These are phyloP conservation scores for Dasysyrphus albostriatus DNA, from an alignment of 2,888 invertebrate species.

Conservation along the genomic window DNA sequence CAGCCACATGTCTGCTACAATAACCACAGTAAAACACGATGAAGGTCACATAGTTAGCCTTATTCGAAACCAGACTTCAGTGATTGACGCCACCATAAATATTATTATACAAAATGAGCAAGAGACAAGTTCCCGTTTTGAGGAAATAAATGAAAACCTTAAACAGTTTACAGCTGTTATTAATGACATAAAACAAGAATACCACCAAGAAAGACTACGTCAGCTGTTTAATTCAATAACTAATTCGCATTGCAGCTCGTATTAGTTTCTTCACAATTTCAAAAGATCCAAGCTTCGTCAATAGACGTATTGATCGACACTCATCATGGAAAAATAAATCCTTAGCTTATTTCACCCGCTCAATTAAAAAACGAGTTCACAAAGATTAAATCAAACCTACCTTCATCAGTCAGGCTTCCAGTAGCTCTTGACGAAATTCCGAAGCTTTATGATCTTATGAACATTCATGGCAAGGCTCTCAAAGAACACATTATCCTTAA, in stretches of 20 bases:
- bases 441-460: neutral
- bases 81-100: slow-evolving; percentile 7
- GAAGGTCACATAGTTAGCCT: neutral
- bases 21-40: neutral
- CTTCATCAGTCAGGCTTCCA: neutral
- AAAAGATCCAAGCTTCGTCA: neutral
- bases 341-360: neutral
- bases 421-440: neutral
- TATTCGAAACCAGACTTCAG: neutral
- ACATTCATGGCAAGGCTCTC: too few relatives aligned
- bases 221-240: slow-evolving; percentile 6
- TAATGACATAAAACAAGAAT: neutral
- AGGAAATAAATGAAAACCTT: slow-evolving; percentile 1
- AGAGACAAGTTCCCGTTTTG: neutral
- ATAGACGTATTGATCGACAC: slow-evolving; percentile 2
- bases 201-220: slow-evolving; percentile 1
- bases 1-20: neutral
- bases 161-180: neutral
- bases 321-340: neutral
- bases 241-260: neutral
- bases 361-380: neutral
- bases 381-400: neutral
- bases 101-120: neutral
- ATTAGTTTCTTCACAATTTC: neutral
- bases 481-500: too few relatives aligned